Conservation (phyloP, 2,113 vertebrate species). For the Mus pahari region DNA sequence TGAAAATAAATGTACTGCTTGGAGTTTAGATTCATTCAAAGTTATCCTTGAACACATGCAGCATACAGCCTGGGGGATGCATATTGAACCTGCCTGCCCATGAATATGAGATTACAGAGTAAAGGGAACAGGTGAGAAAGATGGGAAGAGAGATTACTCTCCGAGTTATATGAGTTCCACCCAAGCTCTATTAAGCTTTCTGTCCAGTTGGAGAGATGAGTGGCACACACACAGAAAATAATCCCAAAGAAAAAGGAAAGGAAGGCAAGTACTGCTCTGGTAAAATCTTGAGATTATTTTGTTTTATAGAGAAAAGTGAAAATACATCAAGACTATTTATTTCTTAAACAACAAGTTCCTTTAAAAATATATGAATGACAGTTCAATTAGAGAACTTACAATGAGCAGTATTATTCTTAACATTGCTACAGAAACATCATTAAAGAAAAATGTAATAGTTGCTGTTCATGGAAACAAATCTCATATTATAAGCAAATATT, state of each 20-base stretch:
- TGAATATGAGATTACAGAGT: neutral
- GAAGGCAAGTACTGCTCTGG: neutral
- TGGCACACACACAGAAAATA: neutral
- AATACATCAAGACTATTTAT: neutral
- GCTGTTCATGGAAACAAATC: neutral
- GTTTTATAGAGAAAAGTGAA: constrained; percentile 41
- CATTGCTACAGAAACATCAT: constrained; percentile 4
- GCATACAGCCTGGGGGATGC: too few relatives aligned
- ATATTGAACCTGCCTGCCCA: neutral
- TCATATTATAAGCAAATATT: neutral
- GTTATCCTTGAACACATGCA: neutral
- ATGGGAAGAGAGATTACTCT: neutral
- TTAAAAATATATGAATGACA: neutral
- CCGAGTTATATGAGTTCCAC: neutral
- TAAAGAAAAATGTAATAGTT: neutral
- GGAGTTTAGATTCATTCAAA: neutral
- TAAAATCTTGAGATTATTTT: constrained; percentile 35
- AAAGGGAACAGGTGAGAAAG: too few relatives aligned
- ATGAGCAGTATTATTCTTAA: neutral
- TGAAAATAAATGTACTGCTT: neutral
- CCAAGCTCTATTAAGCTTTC: neutral
- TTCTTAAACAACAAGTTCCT: neutral
- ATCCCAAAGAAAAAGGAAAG: neutral
- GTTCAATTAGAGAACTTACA: neutral
- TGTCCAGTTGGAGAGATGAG: neutral